phyloP scores from a whole-genome alignment of 2,888 invertebrate species.

The Brachyptera risi region DNA sequence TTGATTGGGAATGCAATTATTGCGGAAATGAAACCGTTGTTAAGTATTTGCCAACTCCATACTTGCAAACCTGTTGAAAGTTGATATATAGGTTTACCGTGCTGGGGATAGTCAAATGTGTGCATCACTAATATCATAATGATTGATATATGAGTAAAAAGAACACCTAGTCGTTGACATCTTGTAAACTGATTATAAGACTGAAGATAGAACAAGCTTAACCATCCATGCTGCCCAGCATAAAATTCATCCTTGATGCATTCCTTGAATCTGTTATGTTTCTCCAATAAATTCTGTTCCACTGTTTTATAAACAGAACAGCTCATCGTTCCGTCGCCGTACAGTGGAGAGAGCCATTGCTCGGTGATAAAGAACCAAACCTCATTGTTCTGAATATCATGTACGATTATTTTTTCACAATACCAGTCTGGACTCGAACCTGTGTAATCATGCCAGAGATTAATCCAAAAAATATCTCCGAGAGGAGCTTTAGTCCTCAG shows the following conservation, averaged over 20 bases:
- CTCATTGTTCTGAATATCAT: not conserved
- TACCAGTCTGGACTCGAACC: conserved; percentile 25
- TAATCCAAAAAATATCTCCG: conserved; percentile 3
- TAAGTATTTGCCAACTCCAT: conserved; percentile 15
- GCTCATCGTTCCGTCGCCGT: not conserved
- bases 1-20: not conserved
- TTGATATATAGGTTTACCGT: no score
- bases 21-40: conserved; percentile 1
- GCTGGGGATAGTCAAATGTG: not conserved
- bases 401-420: conserved; percentile 32
- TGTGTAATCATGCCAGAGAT: conserved; percentile 22
- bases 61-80: no score
- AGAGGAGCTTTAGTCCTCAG: conserved; percentile 4
- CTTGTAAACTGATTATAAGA: conserved; percentile 2
- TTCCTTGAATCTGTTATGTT: not conserved
- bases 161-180: not conserved
- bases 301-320: conserved; percentile 1
- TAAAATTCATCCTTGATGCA: no score
- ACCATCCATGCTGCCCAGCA: no score
- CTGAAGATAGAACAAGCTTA: not conserved
- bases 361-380: conserved; percentile 5
- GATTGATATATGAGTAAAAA: conserved; percentile 1
- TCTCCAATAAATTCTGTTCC: not conserved
- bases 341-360: conserved; percentile 14
- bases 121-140: not conserved